These are phyloP conservation scores for Ancistrus triradiatus DNA, from an alignment of 2,113 vertebrate genomes.

Conservation along the genomic window DNA sequence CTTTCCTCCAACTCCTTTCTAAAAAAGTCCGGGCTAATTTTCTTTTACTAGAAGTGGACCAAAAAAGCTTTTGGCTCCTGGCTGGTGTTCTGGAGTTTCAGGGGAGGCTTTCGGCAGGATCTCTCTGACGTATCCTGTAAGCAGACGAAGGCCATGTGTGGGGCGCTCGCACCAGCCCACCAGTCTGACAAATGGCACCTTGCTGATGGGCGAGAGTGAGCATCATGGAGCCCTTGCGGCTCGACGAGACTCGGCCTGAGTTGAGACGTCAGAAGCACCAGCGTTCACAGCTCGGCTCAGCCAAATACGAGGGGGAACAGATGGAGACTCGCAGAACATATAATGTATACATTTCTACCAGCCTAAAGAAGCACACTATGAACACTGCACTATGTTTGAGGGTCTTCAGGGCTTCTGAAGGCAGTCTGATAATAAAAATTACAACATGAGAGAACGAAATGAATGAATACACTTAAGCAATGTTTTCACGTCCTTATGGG, in stretches of 20 bases:
- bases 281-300: constrained; percentile 53
- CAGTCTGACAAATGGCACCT: constrained; percentile 68
- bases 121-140: constrained; percentile 64
- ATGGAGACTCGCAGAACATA: constrained; percentile 43
- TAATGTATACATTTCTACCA: constrained; percentile 39
- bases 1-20: no score
- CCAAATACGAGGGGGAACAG: constrained; percentile 44
- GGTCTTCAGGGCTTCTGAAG: no score
- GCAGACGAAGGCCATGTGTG: constrained; percentile 74
- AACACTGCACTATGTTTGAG: no score
- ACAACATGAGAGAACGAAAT: no score
- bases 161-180: constrained; percentile 74
- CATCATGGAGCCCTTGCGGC: constrained; percentile 61
- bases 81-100: constrained; percentile 19
- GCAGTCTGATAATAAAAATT: no score
- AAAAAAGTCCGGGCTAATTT: no score
- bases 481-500: no score
- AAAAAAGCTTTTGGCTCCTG: no score
- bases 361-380: background rate
- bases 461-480: no score
- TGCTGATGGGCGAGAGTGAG: constrained; percentile 57
- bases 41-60: no score
- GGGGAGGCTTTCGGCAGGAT: constrained; percentile 58
- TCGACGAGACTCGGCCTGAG: constrained; percentile 57
- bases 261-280: constrained; percentile 60